Evolutionary conservation across 2,113 vertebrate genomes (phyloP), one percentile per base, ranked within the genome.

Genomic region (Melanostigma gelatinosum): DNA sequence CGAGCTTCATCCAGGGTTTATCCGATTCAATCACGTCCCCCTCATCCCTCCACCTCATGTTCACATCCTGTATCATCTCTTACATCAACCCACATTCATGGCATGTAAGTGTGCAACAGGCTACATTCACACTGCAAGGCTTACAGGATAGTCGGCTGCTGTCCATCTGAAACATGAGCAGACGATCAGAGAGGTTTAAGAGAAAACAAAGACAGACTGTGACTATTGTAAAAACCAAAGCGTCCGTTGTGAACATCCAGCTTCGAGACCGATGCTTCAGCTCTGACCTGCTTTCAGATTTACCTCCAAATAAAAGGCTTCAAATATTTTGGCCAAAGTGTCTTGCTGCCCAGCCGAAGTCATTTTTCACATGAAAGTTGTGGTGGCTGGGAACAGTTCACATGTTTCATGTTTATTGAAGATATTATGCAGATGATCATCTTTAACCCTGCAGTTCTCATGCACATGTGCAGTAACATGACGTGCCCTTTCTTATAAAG

Each of bases 111-210:
- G 6, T 71, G 38, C 50, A 32, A 58, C 16, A 29, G 75, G 36
- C 71, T 74, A 16, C 58, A 16, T 79, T 79, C 77, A 58, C 74
- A 71, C 6, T 60, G 68, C 40, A 79, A 68, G 15, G 12, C 34
- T 61, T 15, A 13, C 3, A 10, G 42, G 11, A 42, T 54, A 61
- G 24, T 44, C 10, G 44, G 20, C 55, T 72, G 38, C 24, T 60
- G 11, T 44, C 4, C 1, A 18, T 60, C 55, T 15, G 63, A 64
- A 40, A 64, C 22, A 63, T 12, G 34, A 63, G 34, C 36, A 40
- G 10, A 16, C 13, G 3, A n/a, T 73, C 57, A 52, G 44, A 27
- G 4, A 27, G 34, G 22, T 40, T 57, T 0, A 6, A 18, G 52
- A 27, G 15, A 29, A 32, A 32, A 29, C 42, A 6, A 7, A n/a